Evolutionary conservation across 2,888 invertebrate genomes (phyloP).

Genomic region (Alloplasta piceator): DNA sequence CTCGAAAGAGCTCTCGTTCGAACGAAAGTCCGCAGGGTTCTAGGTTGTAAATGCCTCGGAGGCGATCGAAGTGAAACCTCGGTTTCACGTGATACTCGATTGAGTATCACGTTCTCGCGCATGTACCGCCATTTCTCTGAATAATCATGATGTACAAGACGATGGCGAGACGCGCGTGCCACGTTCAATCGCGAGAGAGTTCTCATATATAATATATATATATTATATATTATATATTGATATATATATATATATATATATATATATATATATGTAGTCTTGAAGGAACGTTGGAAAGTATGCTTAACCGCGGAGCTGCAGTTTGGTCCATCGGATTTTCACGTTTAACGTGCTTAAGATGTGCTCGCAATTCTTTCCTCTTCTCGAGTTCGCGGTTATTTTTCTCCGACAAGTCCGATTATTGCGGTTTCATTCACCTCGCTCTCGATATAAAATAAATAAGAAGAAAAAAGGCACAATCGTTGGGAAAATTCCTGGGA

Average conservation of each 20-base stretch:
- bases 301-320: too few relatives aligned
- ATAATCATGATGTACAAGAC: conserved; percentile 59
- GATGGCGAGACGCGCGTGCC: conserved; percentile 54
- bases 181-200: conserved; percentile 43
- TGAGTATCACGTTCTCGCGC: conserved; percentile 56
- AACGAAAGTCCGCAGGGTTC: conserved; percentile 62
- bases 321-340: conserved; percentile 14
- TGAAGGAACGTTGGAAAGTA: conserved; percentile 41
- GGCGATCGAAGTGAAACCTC: conserved; percentile 70
- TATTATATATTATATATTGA: conserved; percentile 18
- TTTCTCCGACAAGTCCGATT: not conserved
- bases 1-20: conserved; percentile 51
- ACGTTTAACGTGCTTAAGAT: not conserved
- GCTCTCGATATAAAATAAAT: not conserved
- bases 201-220: conserved; percentile 1
- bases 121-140: conserved; percentile 66
- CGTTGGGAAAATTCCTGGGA: too few relatives aligned
- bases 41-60: conserved; percentile 61
- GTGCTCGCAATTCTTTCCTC: not conserved
- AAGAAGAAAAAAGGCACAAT: too few relatives aligned
- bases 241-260: not conserved
- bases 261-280: not conserved
- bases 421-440: conserved; percentile 1
- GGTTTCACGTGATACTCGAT: conserved; percentile 45
- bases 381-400: not conserved